A percentile compares a stretch with the other conserved stretches of the same genome.
phyloP scores from a whole-genome alignment of 64 coral and sea anemone genomes.

The Anthopleura sola region DNA sequence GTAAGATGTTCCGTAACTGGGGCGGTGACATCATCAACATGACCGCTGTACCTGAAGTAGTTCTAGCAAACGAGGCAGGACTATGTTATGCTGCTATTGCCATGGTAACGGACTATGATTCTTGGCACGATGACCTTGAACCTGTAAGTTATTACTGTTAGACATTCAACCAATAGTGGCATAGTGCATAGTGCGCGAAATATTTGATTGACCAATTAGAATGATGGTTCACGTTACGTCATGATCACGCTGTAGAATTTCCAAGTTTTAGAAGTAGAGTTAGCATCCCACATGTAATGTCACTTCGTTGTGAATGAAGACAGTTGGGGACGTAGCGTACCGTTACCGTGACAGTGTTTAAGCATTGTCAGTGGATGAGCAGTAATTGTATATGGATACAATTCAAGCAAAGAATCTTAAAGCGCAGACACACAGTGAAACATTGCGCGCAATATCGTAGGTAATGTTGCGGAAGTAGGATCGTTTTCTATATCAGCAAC shows the following conservation, averaged over 20 bases:
- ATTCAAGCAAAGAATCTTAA: too few species aligned
- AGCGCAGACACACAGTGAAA: too few species aligned
- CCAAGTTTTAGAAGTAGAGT: neutral
- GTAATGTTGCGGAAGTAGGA: too few species aligned
- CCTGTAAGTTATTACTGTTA: slow-evolving; percentile 40
- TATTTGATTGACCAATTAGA: neutral
- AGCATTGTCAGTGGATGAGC: too few species aligned
- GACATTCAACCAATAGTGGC: neutral
- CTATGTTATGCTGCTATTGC: slow-evolving; percentile 86
- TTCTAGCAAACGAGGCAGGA: slow-evolving; percentile 87
- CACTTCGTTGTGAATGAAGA: too few species aligned
- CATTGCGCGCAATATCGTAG: too few species aligned
- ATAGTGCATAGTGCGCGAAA: neutral
- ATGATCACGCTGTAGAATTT: neutral
- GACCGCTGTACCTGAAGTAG: slow-evolving; percentile 92
- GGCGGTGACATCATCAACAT: slow-evolving; percentile 95
- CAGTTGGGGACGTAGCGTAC: too few species aligned
- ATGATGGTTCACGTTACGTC: neutral
- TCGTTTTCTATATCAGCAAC: too few species aligned
- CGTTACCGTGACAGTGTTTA: too few species aligned
- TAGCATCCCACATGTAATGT: too few species aligned
- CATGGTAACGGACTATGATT: slow-evolving; percentile 99
- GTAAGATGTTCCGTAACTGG: slow-evolving; percentile 93
- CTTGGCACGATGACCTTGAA: slow-evolving; percentile 81
- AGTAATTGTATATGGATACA: too few species aligned